Evolutionary conservation across 2,113 vertebrate species (phyloP).

Genomic region (Heterocephalus glaber): DNA sequence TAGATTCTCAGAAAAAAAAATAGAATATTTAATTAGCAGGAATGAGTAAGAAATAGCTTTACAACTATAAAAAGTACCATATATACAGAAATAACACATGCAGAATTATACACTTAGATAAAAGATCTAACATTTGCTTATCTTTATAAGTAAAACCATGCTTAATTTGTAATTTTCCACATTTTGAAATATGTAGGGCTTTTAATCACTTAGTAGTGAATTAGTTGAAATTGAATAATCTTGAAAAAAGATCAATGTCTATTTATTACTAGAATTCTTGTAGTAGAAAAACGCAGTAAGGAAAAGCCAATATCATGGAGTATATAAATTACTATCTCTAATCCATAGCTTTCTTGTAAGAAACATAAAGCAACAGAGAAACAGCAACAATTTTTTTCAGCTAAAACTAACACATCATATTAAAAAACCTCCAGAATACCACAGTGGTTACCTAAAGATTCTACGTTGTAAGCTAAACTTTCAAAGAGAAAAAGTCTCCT

Average conservation of each 20-base stretch:
- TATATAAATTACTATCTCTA: conserved; percentile 8
- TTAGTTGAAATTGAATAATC: conserved; percentile 35
- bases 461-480: not conserved
- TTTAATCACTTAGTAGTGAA: conserved; percentile 48
- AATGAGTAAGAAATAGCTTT: not conserved
- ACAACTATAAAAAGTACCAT: conserved; percentile 36
- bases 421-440: not conserved
- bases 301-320: not conserved
- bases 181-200: conserved; percentile 49
- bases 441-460: conserved; percentile 5
- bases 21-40: not conserved
- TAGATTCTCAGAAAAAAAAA: conserved; percentile 45
- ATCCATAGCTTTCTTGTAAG: conserved; percentile 38
- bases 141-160: conserved; percentile 57
- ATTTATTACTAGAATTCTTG: not conserved
- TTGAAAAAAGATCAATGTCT: conserved; percentile 43
- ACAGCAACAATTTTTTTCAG: conserved; percentile 35
- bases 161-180: conserved; percentile 62
- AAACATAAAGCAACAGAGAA: conserved; percentile 52
- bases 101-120: not conserved
- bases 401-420: conserved; percentile 4
- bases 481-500: conserved; percentile 24
- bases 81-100: conserved; percentile 13
- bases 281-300: conserved; percentile 12
- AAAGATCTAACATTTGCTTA: conserved; percentile 40